These are phyloP conservation scores for Tillus elongatus DNA, from an alignment of 2,888 invertebrate genomes.

Conservation along the genomic window DNA sequence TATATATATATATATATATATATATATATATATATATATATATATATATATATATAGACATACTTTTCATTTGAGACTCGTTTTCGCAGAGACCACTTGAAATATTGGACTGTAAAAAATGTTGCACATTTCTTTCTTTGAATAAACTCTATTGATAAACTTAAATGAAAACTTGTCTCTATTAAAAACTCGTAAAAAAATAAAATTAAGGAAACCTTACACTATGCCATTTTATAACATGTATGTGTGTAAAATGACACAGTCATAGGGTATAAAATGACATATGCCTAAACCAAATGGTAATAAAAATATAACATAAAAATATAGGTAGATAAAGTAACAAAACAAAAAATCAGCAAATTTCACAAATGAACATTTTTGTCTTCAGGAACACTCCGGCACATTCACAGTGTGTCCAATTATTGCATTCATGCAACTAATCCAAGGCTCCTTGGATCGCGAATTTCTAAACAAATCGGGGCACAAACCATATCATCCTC, in stretches of 20 bases:
- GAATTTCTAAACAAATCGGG: constrained; percentile 8
- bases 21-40: no score
- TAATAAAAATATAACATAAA: no score
- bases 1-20: no score
- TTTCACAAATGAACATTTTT: constrained; percentile 8
- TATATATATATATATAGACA: no score
- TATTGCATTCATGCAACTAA: constrained; percentile 8
- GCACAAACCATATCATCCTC: constrained; percentile 1
- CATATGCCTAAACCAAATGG: background rate
- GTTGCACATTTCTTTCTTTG: constrained; percentile 5
- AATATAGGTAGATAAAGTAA: no score
- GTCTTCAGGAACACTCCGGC: constrained; percentile 6
- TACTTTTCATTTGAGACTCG: background rate
- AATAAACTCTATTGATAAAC: constrained; percentile 3
- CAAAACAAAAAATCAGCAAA: constrained; percentile 4
- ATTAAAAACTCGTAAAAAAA: constrained; percentile 6
- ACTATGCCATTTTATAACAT: constrained; percentile 3
- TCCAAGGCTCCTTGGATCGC: constrained; percentile 6
- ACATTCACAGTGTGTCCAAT: constrained; percentile 8
- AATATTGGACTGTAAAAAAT: constrained; percentile 6
- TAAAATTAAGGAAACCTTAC: constrained; percentile 1
- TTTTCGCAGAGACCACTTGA: background rate
- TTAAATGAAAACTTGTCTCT: constrained; percentile 7
- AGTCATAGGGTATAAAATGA: constrained; percentile 7
- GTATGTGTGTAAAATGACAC: constrained; percentile 5